Evolutionary conservation across 2,888 invertebrate species (phyloP).

Genomic region (Trissolcus japonicus): DNA sequence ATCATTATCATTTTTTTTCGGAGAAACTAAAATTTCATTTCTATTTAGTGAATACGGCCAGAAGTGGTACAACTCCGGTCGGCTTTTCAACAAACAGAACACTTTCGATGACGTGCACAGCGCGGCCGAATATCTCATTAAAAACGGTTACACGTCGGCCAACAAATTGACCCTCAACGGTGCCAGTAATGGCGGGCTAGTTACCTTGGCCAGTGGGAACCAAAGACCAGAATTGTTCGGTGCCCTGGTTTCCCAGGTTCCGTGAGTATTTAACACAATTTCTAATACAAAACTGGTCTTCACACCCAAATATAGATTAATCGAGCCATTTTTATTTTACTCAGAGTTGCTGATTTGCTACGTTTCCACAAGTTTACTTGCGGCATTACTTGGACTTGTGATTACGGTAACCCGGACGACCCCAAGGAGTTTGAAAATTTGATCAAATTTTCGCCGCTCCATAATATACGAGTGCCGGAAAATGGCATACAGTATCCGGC

Average conservation of each 20-base stretch:
- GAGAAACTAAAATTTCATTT: background rate
- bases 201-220: slow-evolving; percentile 96
- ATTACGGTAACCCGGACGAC: slow-evolving; percentile 94
- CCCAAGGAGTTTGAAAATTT: slow-evolving; percentile 90
- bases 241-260: slow-evolving; percentile 94
- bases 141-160: slow-evolving; percentile 86
- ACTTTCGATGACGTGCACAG: slow-evolving; percentile 97
- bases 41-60: slow-evolving; percentile 93
- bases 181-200: slow-evolving; percentile 96
- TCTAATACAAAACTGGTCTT: background rate
- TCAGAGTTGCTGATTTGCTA: slow-evolving; percentile 96
- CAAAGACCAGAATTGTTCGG: slow-evolving; percentile 97
- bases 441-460: slow-evolving; percentile 93
- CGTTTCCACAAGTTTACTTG: slow-evolving; percentile 99
- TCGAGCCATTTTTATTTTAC: slow-evolving; percentile 31
- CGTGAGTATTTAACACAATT: slow-evolving; percentile 48
- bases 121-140: slow-evolving; percentile 92
- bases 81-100: slow-evolving; percentile 95
- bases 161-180: slow-evolving; percentile 91
- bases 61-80: slow-evolving; percentile 96
- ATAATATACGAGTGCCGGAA: slow-evolving; percentile 86
- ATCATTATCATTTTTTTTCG: background rate
- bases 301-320: background rate
- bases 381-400: slow-evolving; percentile 97
- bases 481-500: slow-evolving; percentile 89